phyloP scores from a whole-genome alignment of 2,888 invertebrate species.

The Zygothrica quintamaculata region DNA sequence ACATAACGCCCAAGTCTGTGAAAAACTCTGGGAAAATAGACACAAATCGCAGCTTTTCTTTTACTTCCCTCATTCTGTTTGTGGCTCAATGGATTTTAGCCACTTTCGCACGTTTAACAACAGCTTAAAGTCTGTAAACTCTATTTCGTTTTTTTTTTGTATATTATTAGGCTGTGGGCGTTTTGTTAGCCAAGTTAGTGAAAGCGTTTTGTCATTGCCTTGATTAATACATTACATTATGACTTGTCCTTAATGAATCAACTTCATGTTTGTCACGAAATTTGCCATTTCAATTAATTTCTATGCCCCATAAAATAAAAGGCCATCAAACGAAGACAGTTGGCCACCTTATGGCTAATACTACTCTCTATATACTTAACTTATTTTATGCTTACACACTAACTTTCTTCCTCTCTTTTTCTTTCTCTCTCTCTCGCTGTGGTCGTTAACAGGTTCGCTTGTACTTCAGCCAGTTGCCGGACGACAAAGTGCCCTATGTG shows the following conservation, averaged over 20 bases:
- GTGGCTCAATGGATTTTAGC: slow-evolving; percentile 40
- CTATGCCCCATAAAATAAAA: slow-evolving; percentile 19
- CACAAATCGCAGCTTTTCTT: slow-evolving; percentile 13
- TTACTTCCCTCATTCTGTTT: slow-evolving; percentile 31
- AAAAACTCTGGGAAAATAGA: slow-evolving; percentile 36
- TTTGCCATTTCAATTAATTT: slow-evolving; percentile 19
- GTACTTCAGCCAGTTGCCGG: slow-evolving; percentile 97
- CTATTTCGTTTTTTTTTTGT: slow-evolving; percentile 21
- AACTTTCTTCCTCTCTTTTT: slow-evolving; percentile 8
- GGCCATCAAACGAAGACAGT: slow-evolving; percentile 4
- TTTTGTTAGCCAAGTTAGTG: slow-evolving; percentile 43
- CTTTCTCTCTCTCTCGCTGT: slow-evolving; percentile 59
- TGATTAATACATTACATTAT: slow-evolving; percentile 54
- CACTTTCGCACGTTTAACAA: slow-evolving; percentile 47
- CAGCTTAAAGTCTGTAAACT: neutral
- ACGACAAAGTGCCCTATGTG: slow-evolving; percentile 98
- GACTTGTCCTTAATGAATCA: slow-evolving; percentile 32
- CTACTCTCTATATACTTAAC: slow-evolving; percentile 1
- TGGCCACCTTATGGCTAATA: slow-evolving; percentile 14
- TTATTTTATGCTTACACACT: neutral
- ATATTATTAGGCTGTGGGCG: slow-evolving; percentile 44
- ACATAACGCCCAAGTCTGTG: slow-evolving; percentile 39
- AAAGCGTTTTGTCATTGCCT: slow-evolving; percentile 53
- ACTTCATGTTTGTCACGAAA: slow-evolving; percentile 23
- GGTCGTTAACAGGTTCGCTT: slow-evolving; percentile 92